A percentile compares a stretch with the other conserved stretches of the same genome.
These are phyloP conservation scores for Bombus waltoni DNA, from an alignment of 1,140 invertebrate species.

Conservation along the genomic window DNA sequence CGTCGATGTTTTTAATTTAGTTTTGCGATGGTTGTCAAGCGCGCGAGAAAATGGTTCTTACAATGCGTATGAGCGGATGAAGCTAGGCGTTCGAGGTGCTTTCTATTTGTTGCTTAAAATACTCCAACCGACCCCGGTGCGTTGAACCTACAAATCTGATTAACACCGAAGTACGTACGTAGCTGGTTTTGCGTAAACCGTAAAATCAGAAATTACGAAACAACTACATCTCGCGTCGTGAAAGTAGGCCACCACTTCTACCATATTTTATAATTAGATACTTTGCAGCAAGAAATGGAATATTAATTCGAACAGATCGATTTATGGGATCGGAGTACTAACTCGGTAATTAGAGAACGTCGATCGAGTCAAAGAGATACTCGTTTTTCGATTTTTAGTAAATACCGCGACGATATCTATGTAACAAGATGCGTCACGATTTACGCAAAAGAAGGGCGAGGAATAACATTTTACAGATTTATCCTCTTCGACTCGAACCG, in stretches of 20 bases:
- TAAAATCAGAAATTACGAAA: not conserved
- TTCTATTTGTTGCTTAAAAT: conserved; percentile 43
- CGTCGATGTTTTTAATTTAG: not conserved
- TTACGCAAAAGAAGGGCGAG: no score
- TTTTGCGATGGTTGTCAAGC: not conserved
- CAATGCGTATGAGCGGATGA: not conserved
- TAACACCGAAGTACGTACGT: not conserved
- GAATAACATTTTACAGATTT: no score
- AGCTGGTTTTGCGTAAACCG: not conserved
- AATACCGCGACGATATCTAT: no score
- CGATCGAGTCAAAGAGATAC: not conserved
- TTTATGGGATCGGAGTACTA: not conserved
- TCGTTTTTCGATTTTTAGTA: no score
- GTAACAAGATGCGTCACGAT: no score
- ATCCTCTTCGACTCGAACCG: no score
- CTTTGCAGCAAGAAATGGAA: not conserved
- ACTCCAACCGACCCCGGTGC: not conserved
- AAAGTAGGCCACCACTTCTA: not conserved
- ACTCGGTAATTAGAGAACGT: fast-evolving
- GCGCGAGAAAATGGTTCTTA: no score
- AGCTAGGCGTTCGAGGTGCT: conserved; percentile 12
- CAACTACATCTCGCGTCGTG: not conserved
- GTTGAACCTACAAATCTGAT: conserved; percentile 40
- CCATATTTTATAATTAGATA: not conserved
- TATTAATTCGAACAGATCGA: not conserved